Evolutionary conservation across 2,888 invertebrate genomes (phyloP), one percentile per base, ranked within the genome.

Genomic region (Machimus atricapillus): DNA sequence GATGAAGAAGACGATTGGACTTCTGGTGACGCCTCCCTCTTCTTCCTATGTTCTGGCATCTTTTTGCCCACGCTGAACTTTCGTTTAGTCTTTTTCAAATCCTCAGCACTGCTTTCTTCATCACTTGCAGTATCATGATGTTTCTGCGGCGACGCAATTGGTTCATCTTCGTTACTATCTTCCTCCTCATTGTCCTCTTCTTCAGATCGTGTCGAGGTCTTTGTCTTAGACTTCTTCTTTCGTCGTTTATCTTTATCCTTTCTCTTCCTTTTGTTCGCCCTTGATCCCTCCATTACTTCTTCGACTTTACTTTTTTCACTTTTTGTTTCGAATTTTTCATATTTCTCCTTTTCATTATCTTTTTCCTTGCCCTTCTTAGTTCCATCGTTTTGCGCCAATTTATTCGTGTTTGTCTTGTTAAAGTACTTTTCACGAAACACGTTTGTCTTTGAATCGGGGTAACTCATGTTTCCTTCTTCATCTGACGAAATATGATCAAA

Each of bases 401-500:
- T 87, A 86, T 86, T 88, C 83, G 89, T 90, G 86, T 91, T 90
- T 88, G 92, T 91, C 83, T 93, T 93, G 76, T 90, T 93, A 89
- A 90, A 93, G 90, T 91, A 93, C 91, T 91, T 94, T 91, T 90
- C 93, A 88, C 91, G 92, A 88, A 93, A 92, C 19, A 93, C 92
- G 88, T 92, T 93, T 90, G 92, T 92, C 89, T 93, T 93, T 6
- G 92, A 90, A 89, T 93, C 93, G 9, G 93, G 94, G 92, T 94
- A 96, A 91, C 95, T 95, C 4, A 96, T 94, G 87, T 95, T 95
- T 86, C 95, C 95, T 91, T 95, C 95, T 91, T 96, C 96, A 90
- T 97, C 97, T 34, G 97, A 96, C 12, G 96, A 95, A 89, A 96
- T 94, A 90, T 96, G 95, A 91, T 97, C 96, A 89, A 97, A 94